Evolutionary conservation across 2,113 vertebrate genomes (phyloP), one percentile per base, ranked within the genome.

Genomic region (Aldabrachelys gigantea): DNA sequence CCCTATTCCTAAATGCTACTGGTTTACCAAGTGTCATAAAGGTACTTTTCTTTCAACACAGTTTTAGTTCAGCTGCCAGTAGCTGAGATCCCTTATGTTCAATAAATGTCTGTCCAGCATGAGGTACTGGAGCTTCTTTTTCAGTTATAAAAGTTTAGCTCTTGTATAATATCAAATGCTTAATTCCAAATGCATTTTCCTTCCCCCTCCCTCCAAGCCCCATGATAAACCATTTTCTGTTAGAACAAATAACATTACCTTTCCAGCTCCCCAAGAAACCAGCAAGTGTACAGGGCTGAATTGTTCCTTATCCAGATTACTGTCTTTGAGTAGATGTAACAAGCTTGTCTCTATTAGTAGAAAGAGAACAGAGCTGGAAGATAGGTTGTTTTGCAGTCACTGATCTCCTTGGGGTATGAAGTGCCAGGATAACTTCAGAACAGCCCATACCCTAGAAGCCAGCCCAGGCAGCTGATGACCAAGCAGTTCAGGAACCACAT

Each of bases 181-280:
- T 16, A 65, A 31, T 65, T 65, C 17, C 17, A 75, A 38, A 44
- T 75, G 10, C 21, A 38, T 41, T 76, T 76, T n/a, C 62, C 38
- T 41, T 76, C 22, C 72, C 38, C 10, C 38, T 76, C 38, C 38
- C 22, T 76, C 38, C 72, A 76, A 41, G 21, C n/a, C 35, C 69
- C 16, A 10, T 17, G 31, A 35, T 35, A 31, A 65, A 21, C 31
- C 35, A 76, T 44, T 1, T 17, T 69, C 92, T 69, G 82, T 75
- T 0, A 0, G 82, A 10, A 85, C 29, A 65, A 65, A 62, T 6
- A 10, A 65, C 14, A 90, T 29, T 62, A 83, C 57, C 50, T 87
- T 89, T 78, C 49, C 54, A 44, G 72, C 85, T 75, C 27, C 76
- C 53, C 57, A 0, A 54, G 62, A 94, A 84, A 52, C 10, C 52